Evolutionary conservation across 2,888 invertebrate species (phyloP).

Genomic region (Caenorhabditis afra): DNA sequence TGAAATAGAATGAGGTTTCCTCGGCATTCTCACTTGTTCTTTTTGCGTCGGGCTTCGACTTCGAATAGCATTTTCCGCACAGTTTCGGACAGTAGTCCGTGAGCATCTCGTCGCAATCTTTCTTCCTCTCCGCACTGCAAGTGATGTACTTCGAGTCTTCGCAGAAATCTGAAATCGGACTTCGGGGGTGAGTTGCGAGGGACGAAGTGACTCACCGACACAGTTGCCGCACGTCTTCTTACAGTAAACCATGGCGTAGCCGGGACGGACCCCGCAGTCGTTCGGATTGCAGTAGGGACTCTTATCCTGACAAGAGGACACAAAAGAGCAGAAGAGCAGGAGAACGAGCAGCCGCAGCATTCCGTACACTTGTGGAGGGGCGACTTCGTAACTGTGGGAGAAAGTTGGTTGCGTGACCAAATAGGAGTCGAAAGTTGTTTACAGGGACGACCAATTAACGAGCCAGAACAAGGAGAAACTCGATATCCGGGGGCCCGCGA

Average conservation of each 20-base stretch:
- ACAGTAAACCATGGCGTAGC: constrained; percentile 71
- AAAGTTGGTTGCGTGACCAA: constrained; percentile 38
- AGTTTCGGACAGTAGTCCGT: constrained; percentile 66
- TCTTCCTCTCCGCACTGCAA: constrained; percentile 62
- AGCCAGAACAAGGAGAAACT: constrained; percentile 42
- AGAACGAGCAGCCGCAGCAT: constrained; percentile 20
- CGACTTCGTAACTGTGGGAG: constrained; percentile 10
- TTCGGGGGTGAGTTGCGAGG: too few relatives aligned
- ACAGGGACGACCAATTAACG: constrained; percentile 52
- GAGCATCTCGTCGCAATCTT: constrained; percentile 70
- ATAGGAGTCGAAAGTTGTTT: constrained; percentile 38
- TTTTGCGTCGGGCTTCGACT: constrained; percentile 30
- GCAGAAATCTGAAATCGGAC: constrained; percentile 55
- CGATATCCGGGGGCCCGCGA: constrained; percentile 33
- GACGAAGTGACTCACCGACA: constrained; percentile 58
- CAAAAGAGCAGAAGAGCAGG: neutral
- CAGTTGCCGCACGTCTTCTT: constrained; percentile 70
- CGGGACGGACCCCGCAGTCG: constrained; percentile 70
- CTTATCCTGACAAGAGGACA: constrained; percentile 62
- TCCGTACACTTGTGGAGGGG: constrained; percentile 10
- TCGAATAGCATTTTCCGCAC: constrained; percentile 60
- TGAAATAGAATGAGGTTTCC: neutral
- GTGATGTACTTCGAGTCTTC: constrained; percentile 65
- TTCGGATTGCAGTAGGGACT: constrained; percentile 72
- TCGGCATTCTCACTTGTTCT: constrained; percentile 18